Evolutionary conservation across 2,888 invertebrate genomes (phyloP), one percentile per base, ranked within the genome.

Genomic region (Chesias legatella): DNA sequence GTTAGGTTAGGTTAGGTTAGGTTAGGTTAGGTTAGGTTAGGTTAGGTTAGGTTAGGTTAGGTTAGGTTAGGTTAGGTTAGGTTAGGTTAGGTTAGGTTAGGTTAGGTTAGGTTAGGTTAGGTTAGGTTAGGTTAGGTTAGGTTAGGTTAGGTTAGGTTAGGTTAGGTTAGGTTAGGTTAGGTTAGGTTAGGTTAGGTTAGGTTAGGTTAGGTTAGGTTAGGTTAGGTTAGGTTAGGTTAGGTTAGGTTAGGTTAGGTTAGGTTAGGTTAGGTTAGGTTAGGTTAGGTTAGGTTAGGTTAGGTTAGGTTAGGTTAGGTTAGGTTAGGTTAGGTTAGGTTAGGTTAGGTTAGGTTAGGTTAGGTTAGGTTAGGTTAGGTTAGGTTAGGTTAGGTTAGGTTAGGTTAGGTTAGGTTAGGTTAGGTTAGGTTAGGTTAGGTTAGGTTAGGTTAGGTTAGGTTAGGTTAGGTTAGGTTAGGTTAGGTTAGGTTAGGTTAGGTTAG

Each of bases 341-440:
- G 45, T 45, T 44, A 39, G 44, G 39, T 41, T 41, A 45, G 39
- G 46, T 41, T 45, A 43, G 48, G 48, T 48, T 48, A 48, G 47
- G 47, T 48, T 48, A 48, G 47, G 47, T 48, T 48, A 43, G 48
- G 43, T 43, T 48, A 41, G 42, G 41, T 48, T 42, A 48, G 48
- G 48, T 48, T 43, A 48, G 43, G 43, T 43, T 43, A 40, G 43
- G 40, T 40, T 44, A 44, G 48, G 43, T 43, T 43, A 48, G 43
- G 38, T 47, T 48, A 41, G 43, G 43, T 44, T 41, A 41, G 35
- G 35, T 42, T 42, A 44, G 31, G 37, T 38, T 20, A 13, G 9
- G 9, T 31, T 33, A 36, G 32, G 28, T 20, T 13, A 10, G 8
- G 17, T 11, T 10, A 25, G 1, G 11, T 27, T 11, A 17, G 5